Base-by-base conservation (phyloP, 1,140 invertebrate species). In the Megalopta genalis region DNA sequence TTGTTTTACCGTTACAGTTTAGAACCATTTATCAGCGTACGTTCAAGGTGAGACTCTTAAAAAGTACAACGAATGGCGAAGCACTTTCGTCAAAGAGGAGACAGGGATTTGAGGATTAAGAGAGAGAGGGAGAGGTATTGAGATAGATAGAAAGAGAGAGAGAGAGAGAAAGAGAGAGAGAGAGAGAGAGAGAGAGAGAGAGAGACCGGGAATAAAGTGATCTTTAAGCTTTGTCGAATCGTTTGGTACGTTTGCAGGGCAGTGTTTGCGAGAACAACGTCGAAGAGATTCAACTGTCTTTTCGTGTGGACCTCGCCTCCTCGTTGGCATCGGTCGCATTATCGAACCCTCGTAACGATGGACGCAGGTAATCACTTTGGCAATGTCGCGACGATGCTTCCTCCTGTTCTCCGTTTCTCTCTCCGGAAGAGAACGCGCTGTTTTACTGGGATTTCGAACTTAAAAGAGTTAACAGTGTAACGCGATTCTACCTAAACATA, bases 401-500 rank as follows among this genome's bases (percentile, higher is more conserved):
- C 46, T 14, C 4, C 18, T 16, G 6, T 57, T 23, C 46, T 49
- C 27, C 18, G 23, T 62, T 68, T 12, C 25, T 42, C 32, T 66
- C 39, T 25, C 46, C 12, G 9, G 14, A 68, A 74, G 7, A n/a
- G 25, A 64, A 23, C 32, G 16, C 21, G 52, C 18, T 14, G 18
- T 65, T 32, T 64, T 57, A 21, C 23, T 57, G 73, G 59, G 18
- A 18, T 12, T 16, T 32, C 42, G 16, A 39, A 65, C 54, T 64
- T 23, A 27, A 49, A 57, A 39, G 32, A 39, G 32, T 64, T 54
- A 59, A 52, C 37, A 27, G 14, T 49, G 60, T 27, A 57, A 71
- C n/a, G 71, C 67, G 59, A 9, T 37, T 59, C 60, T 78, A 81
- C 39, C 67, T 81, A 78, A 81, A 81, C 62, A 54, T 60, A 81